Evolutionary conservation across 1,140 invertebrate genomes (phyloP).

Genomic region (Bombus polaris): DNA sequence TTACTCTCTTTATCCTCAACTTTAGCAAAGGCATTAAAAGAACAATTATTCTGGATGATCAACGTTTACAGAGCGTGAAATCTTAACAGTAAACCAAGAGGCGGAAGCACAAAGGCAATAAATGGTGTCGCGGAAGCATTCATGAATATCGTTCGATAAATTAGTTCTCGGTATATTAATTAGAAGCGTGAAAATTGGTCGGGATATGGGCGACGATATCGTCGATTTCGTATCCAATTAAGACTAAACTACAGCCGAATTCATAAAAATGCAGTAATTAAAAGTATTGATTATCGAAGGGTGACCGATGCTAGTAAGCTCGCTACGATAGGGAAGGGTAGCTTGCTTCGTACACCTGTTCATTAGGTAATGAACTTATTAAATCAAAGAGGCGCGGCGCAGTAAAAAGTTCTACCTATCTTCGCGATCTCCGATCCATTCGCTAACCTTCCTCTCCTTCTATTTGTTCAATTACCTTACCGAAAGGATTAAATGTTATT

Average conservation of each 20-base stretch:
- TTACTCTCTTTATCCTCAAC: not conserved
- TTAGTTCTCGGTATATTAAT: slow-evolving; percentile 45
- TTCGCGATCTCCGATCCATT: slow-evolving; percentile 37
- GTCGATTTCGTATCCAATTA: slow-evolving; percentile 71
- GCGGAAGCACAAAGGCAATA: slow-evolving; percentile 13
- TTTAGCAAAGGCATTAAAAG: not conserved
- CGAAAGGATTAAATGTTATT: slow-evolving; percentile 76
- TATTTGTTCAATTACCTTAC: slow-evolving; percentile 71
- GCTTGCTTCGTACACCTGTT: slow-evolving; percentile 75
- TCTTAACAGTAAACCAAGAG: not conserved
- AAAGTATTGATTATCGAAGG: slow-evolving; percentile 80
- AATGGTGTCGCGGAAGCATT: slow-evolving; percentile 22
- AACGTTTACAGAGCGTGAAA: not conserved
- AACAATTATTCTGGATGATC: not conserved
- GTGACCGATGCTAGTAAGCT: slow-evolving; percentile 43
- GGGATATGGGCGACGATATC: slow-evolving; percentile 26
- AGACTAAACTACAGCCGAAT: slow-evolving; percentile 71
- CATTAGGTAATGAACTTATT: slow-evolving; percentile 82
- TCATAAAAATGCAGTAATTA: slow-evolving; percentile 78
- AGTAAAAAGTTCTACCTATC: slow-evolving; percentile 63
- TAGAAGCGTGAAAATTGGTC: slow-evolving; percentile 46
- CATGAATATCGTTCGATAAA: slow-evolving; percentile 39
- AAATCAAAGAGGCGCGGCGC: slow-evolving; percentile 74
- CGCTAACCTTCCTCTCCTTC: slow-evolving; percentile 45
- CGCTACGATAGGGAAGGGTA: not conserved